phyloP scores from a whole-genome alignment of 1,140 invertebrate species.

The Condylostylus longicornis region DNA sequence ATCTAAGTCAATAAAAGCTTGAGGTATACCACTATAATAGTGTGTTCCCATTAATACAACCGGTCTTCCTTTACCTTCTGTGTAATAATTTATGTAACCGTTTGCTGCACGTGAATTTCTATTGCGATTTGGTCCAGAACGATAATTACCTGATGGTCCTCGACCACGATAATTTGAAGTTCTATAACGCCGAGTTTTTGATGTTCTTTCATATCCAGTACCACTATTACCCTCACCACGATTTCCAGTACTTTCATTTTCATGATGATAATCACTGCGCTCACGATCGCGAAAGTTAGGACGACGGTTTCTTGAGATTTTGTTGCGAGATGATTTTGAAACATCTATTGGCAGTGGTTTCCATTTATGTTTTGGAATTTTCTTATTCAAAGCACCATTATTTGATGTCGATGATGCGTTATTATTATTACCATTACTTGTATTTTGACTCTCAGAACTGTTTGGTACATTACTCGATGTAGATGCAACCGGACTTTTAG shows the following conservation, averaged over 20 bases:
- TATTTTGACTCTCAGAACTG: constrained; percentile 8
- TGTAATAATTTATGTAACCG: constrained; percentile 24
- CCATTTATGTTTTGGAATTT: constrained; percentile 58
- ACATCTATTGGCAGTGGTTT: constrained; percentile 56
- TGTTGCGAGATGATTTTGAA: constrained; percentile 34
- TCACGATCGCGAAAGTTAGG: constrained; percentile 4
- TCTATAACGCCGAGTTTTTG: constrained; percentile 22
- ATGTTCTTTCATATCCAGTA: constrained; percentile 4
- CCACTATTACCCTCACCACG: neutral
- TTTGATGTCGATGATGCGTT: constrained; percentile 17
- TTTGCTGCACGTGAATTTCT: constrained; percentile 28
- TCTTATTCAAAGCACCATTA: constrained; percentile 21
- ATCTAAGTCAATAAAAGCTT: constrained; percentile 36
- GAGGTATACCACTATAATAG: constrained; percentile 33
- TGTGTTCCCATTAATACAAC: constrained; percentile 46
- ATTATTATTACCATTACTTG: constrained; percentile 6
- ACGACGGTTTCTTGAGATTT: constrained; percentile 15
- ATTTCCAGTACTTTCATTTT: neutral
- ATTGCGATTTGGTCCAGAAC: constrained; percentile 31
- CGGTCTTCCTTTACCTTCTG: constrained; percentile 27
- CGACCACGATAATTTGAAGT: constrained; percentile 25
- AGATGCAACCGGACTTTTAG: constrained; percentile 13
- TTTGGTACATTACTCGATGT: constrained; percentile 9
- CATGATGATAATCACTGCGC: constrained; percentile 1
- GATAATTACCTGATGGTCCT: constrained; percentile 27